phyloP scores from a whole-genome alignment of 2,113 vertebrate species.

The Chamaetylas fuelleborni region DNA sequence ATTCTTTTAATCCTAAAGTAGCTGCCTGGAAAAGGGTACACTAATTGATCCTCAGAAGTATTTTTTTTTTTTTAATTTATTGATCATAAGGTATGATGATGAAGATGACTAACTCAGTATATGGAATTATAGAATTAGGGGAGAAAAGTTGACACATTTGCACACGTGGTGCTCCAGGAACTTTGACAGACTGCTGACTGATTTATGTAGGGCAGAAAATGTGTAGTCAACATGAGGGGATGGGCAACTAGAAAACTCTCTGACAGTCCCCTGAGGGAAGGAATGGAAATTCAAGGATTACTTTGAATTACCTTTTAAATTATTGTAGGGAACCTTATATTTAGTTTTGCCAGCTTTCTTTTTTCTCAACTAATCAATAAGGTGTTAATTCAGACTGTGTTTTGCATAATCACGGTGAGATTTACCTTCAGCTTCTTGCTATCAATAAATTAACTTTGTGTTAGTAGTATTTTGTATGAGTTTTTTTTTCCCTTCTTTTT shows the following conservation, averaged over 20 bases:
- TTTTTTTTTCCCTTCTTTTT: rapidly evolving
- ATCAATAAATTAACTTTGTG: neutral
- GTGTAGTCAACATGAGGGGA: neutral
- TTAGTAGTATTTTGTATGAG: neutral
- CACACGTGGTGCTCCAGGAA: neutral
- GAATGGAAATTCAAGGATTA: neutral
- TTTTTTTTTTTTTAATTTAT: neutral
- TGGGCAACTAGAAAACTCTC: neutral
- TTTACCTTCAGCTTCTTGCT: neutral
- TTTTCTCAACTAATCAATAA: neutral
- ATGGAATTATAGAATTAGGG: neutral
- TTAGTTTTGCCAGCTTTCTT: neutral
- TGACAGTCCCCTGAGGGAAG: neutral
- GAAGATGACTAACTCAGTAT: neutral
- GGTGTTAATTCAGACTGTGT: neutral
- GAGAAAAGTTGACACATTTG: neutral
- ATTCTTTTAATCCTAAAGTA: neutral
- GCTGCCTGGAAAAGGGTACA: neutral
- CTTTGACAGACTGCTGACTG: neutral
- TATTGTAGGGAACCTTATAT: neutral
- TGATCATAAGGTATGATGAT: neutral
- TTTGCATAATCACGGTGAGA: neutral
- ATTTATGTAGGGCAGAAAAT: neutral
- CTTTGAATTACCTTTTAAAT: neutral
- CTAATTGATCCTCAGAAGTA: neutral